A percentile compares a stretch with the other conserved stretches of the same genome.
Conservation (phyloP, 1,140 invertebrate species). For the Hyles euphorbiae region DNA sequence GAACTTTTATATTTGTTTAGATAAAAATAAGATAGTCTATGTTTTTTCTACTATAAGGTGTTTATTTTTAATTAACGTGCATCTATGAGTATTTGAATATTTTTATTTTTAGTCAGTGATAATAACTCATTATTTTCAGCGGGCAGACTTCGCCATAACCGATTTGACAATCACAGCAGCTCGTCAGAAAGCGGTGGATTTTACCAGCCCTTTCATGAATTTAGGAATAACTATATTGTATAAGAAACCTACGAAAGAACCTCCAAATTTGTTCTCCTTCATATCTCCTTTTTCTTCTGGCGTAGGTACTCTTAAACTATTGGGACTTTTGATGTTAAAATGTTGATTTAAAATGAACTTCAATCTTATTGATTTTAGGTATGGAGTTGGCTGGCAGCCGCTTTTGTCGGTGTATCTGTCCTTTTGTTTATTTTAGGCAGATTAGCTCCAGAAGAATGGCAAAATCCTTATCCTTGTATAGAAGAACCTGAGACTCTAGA, state of each 20-base stretch:
- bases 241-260: slow-evolving; percentile 86
- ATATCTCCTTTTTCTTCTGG: slow-evolving; percentile 89
- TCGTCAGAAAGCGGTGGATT: slow-evolving; percentile 90
- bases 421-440: slow-evolving; percentile 88
- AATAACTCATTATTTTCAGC: slow-evolving; percentile 69
- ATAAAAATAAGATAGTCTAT: too few relatives aligned
- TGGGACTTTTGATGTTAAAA: background rate
- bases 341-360: too few relatives aligned
- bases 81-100: too few relatives aligned
- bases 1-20: too few relatives aligned
- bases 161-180: slow-evolving; percentile 94
- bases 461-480: slow-evolving; percentile 87
- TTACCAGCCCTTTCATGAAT: slow-evolving; percentile 95
- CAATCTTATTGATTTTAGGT: slow-evolving; percentile 72
- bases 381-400: slow-evolving; percentile 87
- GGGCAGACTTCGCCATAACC: slow-evolving; percentile 91
- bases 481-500: slow-evolving; percentile 86
- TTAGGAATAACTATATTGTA: slow-evolving; percentile 91
- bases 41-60: too few relatives aligned
- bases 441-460: slow-evolving; percentile 88
- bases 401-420: slow-evolving; percentile 86
- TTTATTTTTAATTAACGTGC: too few relatives aligned
- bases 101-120: too few relatives aligned
- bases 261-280: slow-evolving; percentile 91
- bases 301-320: slow-evolving; percentile 27